These are phyloP conservation scores for Tachina fera DNA, from an alignment of 2,888 invertebrate species.

Conservation along the genomic window DNA sequence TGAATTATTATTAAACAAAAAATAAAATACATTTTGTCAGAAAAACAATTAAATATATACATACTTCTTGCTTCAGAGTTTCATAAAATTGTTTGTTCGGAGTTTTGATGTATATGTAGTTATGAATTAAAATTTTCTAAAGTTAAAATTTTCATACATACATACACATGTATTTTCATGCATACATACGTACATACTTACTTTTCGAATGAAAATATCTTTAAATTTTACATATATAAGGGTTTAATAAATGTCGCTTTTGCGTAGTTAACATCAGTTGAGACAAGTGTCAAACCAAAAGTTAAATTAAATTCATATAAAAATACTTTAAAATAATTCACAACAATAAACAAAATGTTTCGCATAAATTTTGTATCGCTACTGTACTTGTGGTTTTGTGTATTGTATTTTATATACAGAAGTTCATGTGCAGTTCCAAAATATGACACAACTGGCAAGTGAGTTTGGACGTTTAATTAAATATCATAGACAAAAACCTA, in stretches of 20 bases:
- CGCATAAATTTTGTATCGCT: conserved; percentile 8
- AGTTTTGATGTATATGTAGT: conserved; percentile 11
- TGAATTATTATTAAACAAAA: background rate
- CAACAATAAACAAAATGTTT: conserved; percentile 33
- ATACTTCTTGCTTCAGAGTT: conserved; percentile 64
- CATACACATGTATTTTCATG: too few species aligned
- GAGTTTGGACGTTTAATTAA: conserved; percentile 14
- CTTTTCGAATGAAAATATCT: conserved; percentile 5
- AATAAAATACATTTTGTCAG: background rate
- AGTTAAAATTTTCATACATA: background rate
- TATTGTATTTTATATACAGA: conserved; percentile 7
- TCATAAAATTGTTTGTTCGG: conserved; percentile 53
- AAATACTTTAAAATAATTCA: background rate
- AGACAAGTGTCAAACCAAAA: conserved; percentile 18
- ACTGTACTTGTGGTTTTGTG: conserved; percentile 22
- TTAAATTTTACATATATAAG: conserved; percentile 57
- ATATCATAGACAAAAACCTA: too few species aligned
- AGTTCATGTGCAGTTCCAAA: conserved; percentile 31
- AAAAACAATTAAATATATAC: conserved; percentile 38
- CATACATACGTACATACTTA: too few species aligned
- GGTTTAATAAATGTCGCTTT: conserved; percentile 40
- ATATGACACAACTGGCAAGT: conserved; percentile 53
- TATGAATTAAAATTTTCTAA: conserved; percentile 31
- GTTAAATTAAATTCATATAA: background rate
- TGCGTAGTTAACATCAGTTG: conserved; percentile 36